Base-by-base conservation (phyloP, 2,888 invertebrate species). In the Siphonodentalium dalli region DNA sequence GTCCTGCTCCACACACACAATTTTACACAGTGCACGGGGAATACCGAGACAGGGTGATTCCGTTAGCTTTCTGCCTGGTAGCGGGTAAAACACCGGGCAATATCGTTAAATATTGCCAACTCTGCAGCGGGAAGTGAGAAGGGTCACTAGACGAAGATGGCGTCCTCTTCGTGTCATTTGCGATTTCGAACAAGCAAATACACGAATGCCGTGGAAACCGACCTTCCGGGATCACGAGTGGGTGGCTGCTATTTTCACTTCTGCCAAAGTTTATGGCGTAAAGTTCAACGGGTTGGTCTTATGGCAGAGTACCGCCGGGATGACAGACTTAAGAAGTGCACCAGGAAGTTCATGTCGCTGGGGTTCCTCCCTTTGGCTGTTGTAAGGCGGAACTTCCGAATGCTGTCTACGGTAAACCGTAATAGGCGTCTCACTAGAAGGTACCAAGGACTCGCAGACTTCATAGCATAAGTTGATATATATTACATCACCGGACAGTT, bases 231-330 rank as follows among this genome's bases (percentile, higher is more conserved):
- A 7, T 18, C 39, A n/a, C 46, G 31, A n/a, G 15, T 33, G 5
- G 27, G 33, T 11, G 45, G 26, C 2, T 52, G 44, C 27, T 52
- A 52, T 24, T 52, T 45, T n/a, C 52, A 46, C 15, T 53, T 53
- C n/a, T 15, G 20, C 15, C 46, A 53, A 26, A 46, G 46, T 34
- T 1, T 53, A 7, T 53, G 46, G 53, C 5, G 53, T 27, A 39
- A 46, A 40, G 28, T 41, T 2, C 46, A 53, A 35, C 18, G 38
- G n/a, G 13, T 46, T 2, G 45, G 46, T 13, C 29, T 41, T 18
- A 34, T 37, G 15, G 20, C 13, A 27, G 26, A 9, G 4, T 46
- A 53, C 37, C 21, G 35, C 24, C 39, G 40, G 8, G 11, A 27
- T 11, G 18, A 29, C 15, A 9, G 21, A 24, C 29, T 45, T 18